Base-by-base conservation (phyloP, 2,797 vertebrate genomes). In the Zalophus californianus region DNA sequence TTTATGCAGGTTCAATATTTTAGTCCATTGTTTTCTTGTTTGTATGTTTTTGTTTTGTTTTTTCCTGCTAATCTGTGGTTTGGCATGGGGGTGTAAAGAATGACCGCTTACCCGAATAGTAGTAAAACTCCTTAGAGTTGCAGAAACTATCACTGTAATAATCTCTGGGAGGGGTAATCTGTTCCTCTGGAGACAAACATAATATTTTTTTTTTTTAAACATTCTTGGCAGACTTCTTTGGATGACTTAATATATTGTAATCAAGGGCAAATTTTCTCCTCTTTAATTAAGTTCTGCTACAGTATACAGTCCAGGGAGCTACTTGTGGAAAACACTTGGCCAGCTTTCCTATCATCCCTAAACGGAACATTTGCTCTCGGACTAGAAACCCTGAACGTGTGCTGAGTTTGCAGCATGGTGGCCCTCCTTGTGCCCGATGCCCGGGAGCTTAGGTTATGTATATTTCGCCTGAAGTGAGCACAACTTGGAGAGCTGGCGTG, bases 381-480 rank as follows among this genome's bases (percentile, higher is more conserved):
- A 85, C 92, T 25, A 11, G 86, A 38, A 80, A 60, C 1, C 0
- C 60, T 0, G 14, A 23, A 48, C 0, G 68, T 2, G 5, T 0
- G 18, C 35, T 35, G 0, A 0, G 52, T 32, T 2, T 91, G 84
- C 96, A 48, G 41, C 58, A 0, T 1, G 23, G 58, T 9, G 93
- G 83, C 86, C 70, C 68, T 52, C 52, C 62, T 23, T n/a, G 20
- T 95, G 96, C 97, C 96, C 94, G 98, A 98, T 95, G 90, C 97
- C 98, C 97, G 0, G 60, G 78, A 79, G 97, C 97, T 98, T 96
- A 97, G 97, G 97, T 97, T 96, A 92, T 97, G 96, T 98, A 82
- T 97, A 97, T 98, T 98, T 92, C 98, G 98, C 98, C 98, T 98
- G 96, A 91, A 98, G 98, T 95, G 98, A 96, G 98, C 73, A 83